phyloP scores from a whole-genome alignment of 92 coral and sea anemone species.

The Galaxea fascicularis region DNA sequence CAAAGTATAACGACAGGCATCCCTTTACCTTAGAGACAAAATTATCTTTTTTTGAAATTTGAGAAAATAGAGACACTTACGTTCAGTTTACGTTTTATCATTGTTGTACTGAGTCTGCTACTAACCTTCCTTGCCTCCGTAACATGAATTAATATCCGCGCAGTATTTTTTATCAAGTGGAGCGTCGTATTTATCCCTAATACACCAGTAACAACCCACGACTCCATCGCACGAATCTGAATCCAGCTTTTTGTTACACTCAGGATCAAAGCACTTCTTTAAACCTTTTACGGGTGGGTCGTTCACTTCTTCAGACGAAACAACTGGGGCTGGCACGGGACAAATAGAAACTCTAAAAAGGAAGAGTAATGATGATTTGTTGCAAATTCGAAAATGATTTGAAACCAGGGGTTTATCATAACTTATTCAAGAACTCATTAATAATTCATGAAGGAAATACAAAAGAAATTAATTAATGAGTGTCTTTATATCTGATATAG shows the following conservation, averaged over 20 bases:
- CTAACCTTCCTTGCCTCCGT: conserved; percentile 69
- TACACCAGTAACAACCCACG: conserved; percentile 75
- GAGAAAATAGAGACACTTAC: too few relatives aligned
- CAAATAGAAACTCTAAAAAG: conserved; percentile 51
- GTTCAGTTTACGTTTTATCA: too few relatives aligned
- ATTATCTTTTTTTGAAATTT: too few relatives aligned
- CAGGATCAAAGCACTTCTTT: conserved; percentile 60
- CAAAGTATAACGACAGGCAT: too few relatives aligned
- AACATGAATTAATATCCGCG: conserved; percentile 60
- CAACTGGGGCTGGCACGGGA: conserved; percentile 64
- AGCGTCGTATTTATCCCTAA: conserved; percentile 45
- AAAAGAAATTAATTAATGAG: too few relatives aligned
- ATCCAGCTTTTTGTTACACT: conserved; percentile 35
- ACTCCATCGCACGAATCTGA: conserved; percentile 60
- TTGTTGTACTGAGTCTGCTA: background rate
- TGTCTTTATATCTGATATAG: too few relatives aligned
- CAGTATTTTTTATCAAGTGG: conserved; percentile 60
- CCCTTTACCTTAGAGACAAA: too few relatives aligned
- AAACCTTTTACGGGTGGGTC: conserved; percentile 51
- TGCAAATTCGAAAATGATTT: background rate
- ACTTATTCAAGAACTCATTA: too few relatives aligned
- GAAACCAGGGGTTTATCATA: too few relatives aligned
- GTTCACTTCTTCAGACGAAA: conserved; percentile 11
- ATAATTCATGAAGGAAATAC: too few relatives aligned
- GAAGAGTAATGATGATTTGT: background rate